Base-by-base conservation (phyloP, 2,797 vertebrate species). In the Poeciliopsis turneri region DNA sequence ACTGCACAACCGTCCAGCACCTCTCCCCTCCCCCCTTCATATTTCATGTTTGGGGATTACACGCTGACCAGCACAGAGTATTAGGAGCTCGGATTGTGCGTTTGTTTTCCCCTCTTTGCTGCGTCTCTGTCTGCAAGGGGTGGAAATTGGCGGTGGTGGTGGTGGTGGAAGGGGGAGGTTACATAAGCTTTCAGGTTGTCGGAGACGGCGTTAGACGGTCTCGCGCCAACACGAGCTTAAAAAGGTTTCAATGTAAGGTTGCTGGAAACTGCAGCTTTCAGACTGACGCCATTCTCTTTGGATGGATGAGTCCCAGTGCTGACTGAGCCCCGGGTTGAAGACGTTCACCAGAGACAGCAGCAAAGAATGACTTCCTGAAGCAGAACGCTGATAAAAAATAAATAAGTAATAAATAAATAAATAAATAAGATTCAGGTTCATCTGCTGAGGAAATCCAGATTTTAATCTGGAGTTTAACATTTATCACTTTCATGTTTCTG, bases 41-140 rank as follows among this genome's bases (percentile, higher is more conserved):
- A 82, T 83, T 90, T 75, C 87, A 88, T 92, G 89, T 92, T 80
- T 81, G 87, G 76, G 90, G 92, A 92, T 93, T 93, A 92, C 59
- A 57, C 18, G 16, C 36, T 64, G 76, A 78, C 72, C 2, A 74
- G 59, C 13, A 55, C 78, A 78, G 76, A 70, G 83, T 69, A 90
- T 93, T 86, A 90, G 83, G 64, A 82, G 30, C 57, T 39, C 73
- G 84, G 86, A 72, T 88, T 41, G 36, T 66, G 64, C 36, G 33
- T 64, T 64, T 64, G 61, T 39, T 33, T 39, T 66, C 33, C 33
- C 61, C 33, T 12, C 64, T 41, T 84, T 86, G 88, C 76, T 76
- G 79, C 81, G 78, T 70, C 85, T 84, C 76, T 82, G 80, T 77
- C 82, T 25, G 5, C 9, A 53, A 53, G 78, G 51, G 45, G 33